These are phyloP conservation scores for Actinostola sp. DNA, from an alignment of 92 coral and sea anemone genomes.

Conservation along the genomic window DNA sequence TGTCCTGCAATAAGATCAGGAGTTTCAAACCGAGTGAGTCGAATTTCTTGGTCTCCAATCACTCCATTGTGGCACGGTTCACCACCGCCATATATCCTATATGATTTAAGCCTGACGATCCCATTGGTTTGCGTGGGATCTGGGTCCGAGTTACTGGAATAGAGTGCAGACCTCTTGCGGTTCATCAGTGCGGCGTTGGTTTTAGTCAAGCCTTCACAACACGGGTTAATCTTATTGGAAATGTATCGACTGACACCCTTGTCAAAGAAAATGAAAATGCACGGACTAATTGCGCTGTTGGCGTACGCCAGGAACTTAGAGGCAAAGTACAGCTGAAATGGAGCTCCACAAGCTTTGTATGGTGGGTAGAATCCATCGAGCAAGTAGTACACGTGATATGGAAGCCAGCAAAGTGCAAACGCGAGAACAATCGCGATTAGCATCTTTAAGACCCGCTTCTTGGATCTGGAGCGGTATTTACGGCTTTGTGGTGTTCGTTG, in stretches of 20 bases:
- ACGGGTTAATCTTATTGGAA: constrained; percentile 20
- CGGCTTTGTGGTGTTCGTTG: constrained; percentile 34
- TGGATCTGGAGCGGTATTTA: constrained; percentile 40
- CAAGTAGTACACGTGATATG: constrained; percentile 55
- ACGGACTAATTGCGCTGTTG: constrained; percentile 71
- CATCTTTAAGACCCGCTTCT: constrained; percentile 59
- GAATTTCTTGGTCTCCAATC: background rate
- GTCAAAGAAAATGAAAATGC: constrained; percentile 61
- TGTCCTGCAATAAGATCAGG: constrained; percentile 27
- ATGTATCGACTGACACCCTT: constrained; percentile 27
- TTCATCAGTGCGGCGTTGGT: background rate
- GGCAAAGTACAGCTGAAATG: constrained; percentile 20
- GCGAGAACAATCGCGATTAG: constrained; percentile 58
- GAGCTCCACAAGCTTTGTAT: constrained; percentile 35
- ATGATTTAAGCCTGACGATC: background rate
- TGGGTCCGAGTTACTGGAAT: constrained; percentile 24
- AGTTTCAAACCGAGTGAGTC: background rate
- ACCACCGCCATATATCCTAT: background rate
- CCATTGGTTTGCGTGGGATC: constrained; percentile 6
- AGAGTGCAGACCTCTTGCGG: constrained; percentile 5
- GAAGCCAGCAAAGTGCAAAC: constrained; percentile 69
- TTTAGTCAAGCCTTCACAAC: constrained; percentile 21
- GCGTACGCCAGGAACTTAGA: constrained; percentile 43
- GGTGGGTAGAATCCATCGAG: constrained; percentile 25
- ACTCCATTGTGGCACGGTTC: background rate